Evolutionary conservation across 2,888 invertebrate species (phyloP).

Genomic region (Bimastos eiseni): DNA sequence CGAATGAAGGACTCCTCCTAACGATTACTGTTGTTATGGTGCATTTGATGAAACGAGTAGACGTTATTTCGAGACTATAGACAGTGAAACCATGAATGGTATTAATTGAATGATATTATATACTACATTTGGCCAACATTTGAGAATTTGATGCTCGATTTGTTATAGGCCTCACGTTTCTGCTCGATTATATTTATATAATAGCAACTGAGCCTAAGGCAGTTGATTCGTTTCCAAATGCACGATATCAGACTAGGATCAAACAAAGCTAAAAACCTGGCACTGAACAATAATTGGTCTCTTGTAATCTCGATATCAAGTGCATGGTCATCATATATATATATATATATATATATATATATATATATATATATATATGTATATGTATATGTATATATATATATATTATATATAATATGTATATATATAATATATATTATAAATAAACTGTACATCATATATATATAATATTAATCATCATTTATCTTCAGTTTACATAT

Average conservation of each 20-base stretch:
- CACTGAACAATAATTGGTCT: neutral
- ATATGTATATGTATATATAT: no score
- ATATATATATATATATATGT: no score
- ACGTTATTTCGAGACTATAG: neutral
- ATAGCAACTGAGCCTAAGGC: neutral
- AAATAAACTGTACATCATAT: no score
- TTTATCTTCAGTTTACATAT: no score
- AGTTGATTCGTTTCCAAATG: neutral
- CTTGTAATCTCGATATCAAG: no score
- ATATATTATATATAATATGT: no score
- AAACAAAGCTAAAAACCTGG: neutral
- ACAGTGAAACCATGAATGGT: neutral
- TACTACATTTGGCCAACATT: neutral
- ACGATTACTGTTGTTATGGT: neutral
- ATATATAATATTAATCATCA: no score
- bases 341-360: no score
- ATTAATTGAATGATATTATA: no score
- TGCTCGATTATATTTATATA: no score
- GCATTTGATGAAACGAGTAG: neutral
- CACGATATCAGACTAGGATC: neutral
- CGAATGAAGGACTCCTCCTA: neutral
- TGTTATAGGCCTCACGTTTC: neutral
- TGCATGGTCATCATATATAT: no score
- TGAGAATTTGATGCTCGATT: neutral
- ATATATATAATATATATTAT: no score